Evolutionary conservation across 2,888 invertebrate species (phyloP).

Genomic region (Phalera bucephala): DNA sequence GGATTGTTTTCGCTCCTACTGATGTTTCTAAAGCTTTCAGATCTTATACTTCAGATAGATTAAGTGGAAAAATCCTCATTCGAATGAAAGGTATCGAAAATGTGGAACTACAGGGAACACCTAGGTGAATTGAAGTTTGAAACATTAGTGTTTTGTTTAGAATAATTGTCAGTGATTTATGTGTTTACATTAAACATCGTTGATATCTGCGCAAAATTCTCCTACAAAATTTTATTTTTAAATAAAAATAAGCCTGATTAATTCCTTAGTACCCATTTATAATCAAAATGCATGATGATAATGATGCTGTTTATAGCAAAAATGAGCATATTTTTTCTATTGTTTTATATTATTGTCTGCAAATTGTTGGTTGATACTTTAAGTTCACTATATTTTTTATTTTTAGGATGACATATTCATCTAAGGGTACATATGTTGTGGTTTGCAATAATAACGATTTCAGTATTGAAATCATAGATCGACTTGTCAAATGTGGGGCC

Average conservation of each 20-base stretch:
- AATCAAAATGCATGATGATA: no score
- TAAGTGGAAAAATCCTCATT: constrained; percentile 55
- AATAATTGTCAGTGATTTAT: no score
- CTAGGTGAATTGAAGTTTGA: constrained; percentile 26
- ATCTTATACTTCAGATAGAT: constrained; percentile 84
- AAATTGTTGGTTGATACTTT: no score
- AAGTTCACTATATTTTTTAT: no score
- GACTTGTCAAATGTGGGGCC: constrained; percentile 35
- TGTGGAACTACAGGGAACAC: constrained; percentile 26
- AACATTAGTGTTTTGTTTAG: no score
- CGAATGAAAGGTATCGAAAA: constrained; percentile 28
- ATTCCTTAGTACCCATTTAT: background rate
- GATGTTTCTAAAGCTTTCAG: constrained; percentile 86
- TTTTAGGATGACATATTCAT: constrained; percentile 34
- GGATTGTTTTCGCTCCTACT: constrained; percentile 84
- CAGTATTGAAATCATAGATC: constrained; percentile 39
- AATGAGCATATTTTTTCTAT: background rate
- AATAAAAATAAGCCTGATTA: background rate
- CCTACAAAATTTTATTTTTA: no score
- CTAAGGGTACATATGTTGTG: constrained; percentile 33
- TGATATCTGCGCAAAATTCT: no score
- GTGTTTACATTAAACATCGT: no score
- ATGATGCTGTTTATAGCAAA: no score
- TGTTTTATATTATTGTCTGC: no score
- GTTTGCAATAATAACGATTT: constrained; percentile 34